phyloP scores from a whole-genome alignment of 1,140 invertebrate species.

The Propsilocerus akamusi region DNA sequence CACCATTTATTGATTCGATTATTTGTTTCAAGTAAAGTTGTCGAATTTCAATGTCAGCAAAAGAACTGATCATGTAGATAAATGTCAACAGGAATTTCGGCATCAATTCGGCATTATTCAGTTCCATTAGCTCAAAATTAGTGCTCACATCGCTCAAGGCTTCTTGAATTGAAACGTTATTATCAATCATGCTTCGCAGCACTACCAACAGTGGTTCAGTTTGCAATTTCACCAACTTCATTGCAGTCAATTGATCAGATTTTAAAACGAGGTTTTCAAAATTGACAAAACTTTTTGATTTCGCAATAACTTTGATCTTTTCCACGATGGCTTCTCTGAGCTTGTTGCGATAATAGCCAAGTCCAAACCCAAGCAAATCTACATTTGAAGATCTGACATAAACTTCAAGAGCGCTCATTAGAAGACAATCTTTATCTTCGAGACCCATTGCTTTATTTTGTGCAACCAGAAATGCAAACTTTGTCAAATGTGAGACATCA shows the following conservation, averaged over 20 bases:
- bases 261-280: constrained; percentile 12
- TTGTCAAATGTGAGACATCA: constrained; percentile 18
- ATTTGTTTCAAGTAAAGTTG: not conserved
- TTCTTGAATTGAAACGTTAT: not conserved
- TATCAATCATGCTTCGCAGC: not conserved
- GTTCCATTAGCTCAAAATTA: not conserved
- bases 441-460: constrained; percentile 20
- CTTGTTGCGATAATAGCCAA: constrained; percentile 20
- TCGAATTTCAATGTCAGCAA: not conserved
- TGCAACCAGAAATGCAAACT: constrained; percentile 16
- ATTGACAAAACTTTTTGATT: not conserved
- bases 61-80: constrained; percentile 1
- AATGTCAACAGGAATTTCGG: not conserved
- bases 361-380: constrained; percentile 20
- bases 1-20: not conserved
- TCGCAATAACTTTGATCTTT: constrained; percentile 6
- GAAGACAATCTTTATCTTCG: constrained; percentile 14
- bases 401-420: constrained; percentile 21
- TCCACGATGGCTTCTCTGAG: constrained; percentile 16
- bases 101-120: not conserved
- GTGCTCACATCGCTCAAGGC: not conserved
- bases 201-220: constrained; percentile 8
- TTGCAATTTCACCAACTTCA: constrained; percentile 18
- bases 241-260: constrained; percentile 12
- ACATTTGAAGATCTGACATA: constrained; percentile 20